Base-by-base conservation (phyloP, 2,113 vertebrate species). In the Ellobius talpinus region DNA sequence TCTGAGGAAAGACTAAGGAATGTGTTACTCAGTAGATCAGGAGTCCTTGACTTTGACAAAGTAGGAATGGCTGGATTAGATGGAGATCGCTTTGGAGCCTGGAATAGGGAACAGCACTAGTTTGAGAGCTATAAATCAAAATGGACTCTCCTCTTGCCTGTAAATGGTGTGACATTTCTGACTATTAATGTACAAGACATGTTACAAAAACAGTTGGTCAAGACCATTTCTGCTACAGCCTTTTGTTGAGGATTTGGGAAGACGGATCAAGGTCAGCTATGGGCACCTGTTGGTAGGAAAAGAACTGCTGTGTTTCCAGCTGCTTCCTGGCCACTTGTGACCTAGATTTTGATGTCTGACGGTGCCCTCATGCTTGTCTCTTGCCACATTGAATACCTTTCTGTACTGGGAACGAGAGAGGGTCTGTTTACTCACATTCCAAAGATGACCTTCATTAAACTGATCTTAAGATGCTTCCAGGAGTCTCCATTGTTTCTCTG, bases 41-140 rank as follows among this genome's bases (percentile, higher is more conserved):
- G 77, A 29, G 65, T 68, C 47, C 66, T 92, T 94, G 94, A 96
- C 36, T 70, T 90, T 23, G 5, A 88, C 58, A 82, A 55, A 94
- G 17, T 68, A 42, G 0, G 2, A 89, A 82, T 39, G 79, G 91
- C 89, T 93, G 88, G 85, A 42, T 90, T 91, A 90, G 82, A 85
- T 94, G 42, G 58, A 91, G 91, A 87, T 84, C 89, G 91, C 94
- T 87, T 96, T 96, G 89, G 95, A 73, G 90, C 90, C 92, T 0
- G 0, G n/a, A 95, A 94, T 76, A 84, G 85, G 95, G 19, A 76
- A 87, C 82, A 94, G 74, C 91, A 96, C 94, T 79, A 93, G 77
- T 82, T 45, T 17, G n/a, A 95, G 91, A 93, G 81, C 95, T 97
- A 33, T 96, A 95, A 92, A 42, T 97, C 96, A 97, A 97, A 98